Percentiles rank a stretch among this genome's conserved stretches.
phyloP scores from a whole-genome alignment of 2,797 vertebrate genomes.

The Artibeus jamaicensis region DNA sequence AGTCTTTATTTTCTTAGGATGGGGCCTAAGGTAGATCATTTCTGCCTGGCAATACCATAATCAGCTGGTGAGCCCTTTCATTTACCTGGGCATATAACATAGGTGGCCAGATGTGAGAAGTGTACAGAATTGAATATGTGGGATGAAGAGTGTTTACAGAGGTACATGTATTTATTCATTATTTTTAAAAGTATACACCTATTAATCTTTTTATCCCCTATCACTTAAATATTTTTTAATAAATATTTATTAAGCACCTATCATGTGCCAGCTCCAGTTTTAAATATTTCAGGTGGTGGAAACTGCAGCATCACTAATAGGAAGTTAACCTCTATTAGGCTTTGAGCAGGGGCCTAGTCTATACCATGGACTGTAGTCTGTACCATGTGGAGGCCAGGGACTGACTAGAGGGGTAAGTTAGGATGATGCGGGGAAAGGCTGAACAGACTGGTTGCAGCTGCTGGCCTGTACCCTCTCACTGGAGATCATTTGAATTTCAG shows the following conservation, averaged over 20 bases:
- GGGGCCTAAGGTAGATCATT: neutral
- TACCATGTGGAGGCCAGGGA: accelerated
- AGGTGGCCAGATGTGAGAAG: neutral
- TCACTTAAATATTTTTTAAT: neutral
- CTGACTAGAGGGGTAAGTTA: neutral
- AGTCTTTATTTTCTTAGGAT: neutral
- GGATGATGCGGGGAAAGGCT: neutral
- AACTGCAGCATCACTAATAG: neutral
- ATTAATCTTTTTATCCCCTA: neutral
- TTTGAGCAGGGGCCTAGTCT: neutral
- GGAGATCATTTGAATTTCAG: neutral
- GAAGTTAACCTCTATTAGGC: neutral
- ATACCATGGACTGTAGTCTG: too few relatives aligned
- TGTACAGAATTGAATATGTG: accelerated
- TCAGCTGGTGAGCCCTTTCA: neutral
- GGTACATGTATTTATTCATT: accelerated
- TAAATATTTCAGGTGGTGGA: neutral
- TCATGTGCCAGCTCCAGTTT: neutral
- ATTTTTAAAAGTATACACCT: neutral
- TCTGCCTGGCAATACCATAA: neutral
- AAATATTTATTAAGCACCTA: neutral
- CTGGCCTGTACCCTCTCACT: neutral
- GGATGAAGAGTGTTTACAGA: neutral
- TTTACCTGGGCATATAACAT: too few relatives aligned
- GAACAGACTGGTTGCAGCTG: neutral